Conservation (phyloP, 2,113 vertebrate species). For the Taurulus bubalis region DNA sequence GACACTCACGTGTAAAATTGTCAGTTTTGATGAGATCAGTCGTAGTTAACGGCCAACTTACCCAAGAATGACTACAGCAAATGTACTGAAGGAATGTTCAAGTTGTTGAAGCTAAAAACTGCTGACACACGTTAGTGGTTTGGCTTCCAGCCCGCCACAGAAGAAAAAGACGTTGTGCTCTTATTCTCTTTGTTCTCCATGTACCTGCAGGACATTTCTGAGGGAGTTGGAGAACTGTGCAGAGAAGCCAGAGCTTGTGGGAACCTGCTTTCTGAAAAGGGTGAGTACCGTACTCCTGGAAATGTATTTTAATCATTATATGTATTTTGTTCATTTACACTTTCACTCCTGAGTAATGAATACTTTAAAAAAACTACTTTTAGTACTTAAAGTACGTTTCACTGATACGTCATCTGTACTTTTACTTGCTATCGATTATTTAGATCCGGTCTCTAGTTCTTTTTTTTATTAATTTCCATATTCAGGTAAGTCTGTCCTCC, state of each 20-base stretch:
- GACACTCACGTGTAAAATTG: not conserved
- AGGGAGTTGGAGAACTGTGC: slow-evolving; percentile 92
- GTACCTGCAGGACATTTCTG: slow-evolving; percentile 88
- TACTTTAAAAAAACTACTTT: not conserved
- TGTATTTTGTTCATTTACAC: not conserved
- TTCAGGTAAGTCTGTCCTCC: not conserved
- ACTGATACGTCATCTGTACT: not conserved
- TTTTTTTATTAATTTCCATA: not conserved
- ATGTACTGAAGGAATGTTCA: not conserved
- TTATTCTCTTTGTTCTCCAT: slow-evolving; percentile 16
- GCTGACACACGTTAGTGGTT: not conserved
- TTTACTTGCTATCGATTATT: not conserved
- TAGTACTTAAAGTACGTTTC: not conserved
- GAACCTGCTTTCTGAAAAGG: slow-evolving; percentile 93
- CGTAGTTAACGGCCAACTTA: not conserved
- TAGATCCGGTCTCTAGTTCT: not conserved
- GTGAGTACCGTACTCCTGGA: slow-evolving; percentile 66
- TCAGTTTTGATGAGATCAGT: too few relatives aligned
- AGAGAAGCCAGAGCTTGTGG: slow-evolving; percentile 92
- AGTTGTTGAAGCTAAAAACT: not conserved
- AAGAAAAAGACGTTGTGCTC: not conserved
- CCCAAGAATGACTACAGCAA: not conserved
- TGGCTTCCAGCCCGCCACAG: not conserved
- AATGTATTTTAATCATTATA: not conserved
- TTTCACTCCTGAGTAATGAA: too few relatives aligned